Conservation (phyloP, 2,113 vertebrate genomes). For the Hypocryptadius cinnamomeus region DNA sequence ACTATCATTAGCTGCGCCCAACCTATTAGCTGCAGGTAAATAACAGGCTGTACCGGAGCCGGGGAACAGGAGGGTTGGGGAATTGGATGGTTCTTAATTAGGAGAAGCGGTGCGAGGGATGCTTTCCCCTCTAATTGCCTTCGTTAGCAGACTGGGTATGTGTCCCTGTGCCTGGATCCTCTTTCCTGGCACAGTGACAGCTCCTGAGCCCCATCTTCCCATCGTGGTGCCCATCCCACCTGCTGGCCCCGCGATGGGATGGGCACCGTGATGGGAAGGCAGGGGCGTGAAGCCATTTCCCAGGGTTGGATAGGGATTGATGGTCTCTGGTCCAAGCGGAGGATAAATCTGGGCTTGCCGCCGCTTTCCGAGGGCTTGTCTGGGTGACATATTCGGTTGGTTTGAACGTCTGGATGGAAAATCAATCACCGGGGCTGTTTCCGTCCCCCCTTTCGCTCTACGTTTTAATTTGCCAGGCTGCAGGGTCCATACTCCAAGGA, state of each 20-base stretch:
- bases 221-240: neutral
- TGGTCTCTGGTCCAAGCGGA: neutral
- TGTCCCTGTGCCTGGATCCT: neutral
- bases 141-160: conserved; percentile 23
- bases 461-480: conserved; percentile 66
- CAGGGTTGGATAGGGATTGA: conserved; percentile 41
- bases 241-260: neutral
- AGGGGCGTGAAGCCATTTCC: neutral
- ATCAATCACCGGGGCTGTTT: conserved; percentile 54
- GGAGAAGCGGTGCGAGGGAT: conserved; percentile 42
- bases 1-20: conserved; percentile 60
- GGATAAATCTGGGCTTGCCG: conserved; percentile 24
- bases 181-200: fast-evolving
- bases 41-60: conserved; percentile 67
- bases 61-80: conserved; percentile 58
- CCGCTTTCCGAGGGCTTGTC: conserved; percentile 40
- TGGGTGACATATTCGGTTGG: conserved; percentile 62
- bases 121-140: conserved; percentile 48
- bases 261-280: neutral
- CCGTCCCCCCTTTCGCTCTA: neutral
- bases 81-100: conserved; percentile 70
- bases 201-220: fast-evolving
- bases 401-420: conserved; percentile 55
- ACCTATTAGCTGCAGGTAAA: conserved; percentile 78
- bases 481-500: conserved; percentile 11